Conservation (phyloP, 2,797 vertebrate genomes). For the Sorex maritimensis region DNA sequence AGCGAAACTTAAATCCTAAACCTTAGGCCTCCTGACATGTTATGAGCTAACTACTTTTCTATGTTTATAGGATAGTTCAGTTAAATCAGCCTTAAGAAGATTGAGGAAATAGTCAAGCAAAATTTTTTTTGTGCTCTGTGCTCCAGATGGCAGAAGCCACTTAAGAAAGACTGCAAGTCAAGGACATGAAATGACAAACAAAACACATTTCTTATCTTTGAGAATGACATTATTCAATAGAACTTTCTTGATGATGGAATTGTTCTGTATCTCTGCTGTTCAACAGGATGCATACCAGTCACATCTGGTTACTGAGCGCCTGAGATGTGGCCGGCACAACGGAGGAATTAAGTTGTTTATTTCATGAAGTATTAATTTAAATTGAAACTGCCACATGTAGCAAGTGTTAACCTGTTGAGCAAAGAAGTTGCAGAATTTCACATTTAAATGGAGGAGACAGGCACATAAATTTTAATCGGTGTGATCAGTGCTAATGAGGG, state of each 20-base stretch:
- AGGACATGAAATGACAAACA: neutral
- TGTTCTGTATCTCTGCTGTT: neutral
- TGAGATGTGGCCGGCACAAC: neutral
- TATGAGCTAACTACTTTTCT: slow-evolving; percentile 9
- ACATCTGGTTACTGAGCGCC: neutral
- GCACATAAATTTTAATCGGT: neutral
- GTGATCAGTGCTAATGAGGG: neutral
- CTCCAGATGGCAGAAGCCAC: neutral
- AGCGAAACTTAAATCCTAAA: neutral
- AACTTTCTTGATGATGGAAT: neutral
- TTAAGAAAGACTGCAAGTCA: neutral
- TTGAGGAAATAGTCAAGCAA: neutral
- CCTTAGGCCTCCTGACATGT: neutral
- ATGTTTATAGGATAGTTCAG: neutral
- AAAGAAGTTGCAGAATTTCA: neutral
- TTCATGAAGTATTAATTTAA: slow-evolving; percentile 46
- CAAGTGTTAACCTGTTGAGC: neutral
- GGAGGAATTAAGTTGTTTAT: neutral
- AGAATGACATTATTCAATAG: neutral
- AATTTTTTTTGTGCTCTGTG: neutral
- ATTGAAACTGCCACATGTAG: neutral
- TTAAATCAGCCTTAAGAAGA: neutral
- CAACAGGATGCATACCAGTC: neutral
- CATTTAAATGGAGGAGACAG: neutral
- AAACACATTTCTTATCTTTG: neutral